Evolutionary conservation across 2,888 invertebrate genomes (phyloP), one percentile per base, ranked within the genome.

Genomic region (Bruchidius siliquastri): DNA sequence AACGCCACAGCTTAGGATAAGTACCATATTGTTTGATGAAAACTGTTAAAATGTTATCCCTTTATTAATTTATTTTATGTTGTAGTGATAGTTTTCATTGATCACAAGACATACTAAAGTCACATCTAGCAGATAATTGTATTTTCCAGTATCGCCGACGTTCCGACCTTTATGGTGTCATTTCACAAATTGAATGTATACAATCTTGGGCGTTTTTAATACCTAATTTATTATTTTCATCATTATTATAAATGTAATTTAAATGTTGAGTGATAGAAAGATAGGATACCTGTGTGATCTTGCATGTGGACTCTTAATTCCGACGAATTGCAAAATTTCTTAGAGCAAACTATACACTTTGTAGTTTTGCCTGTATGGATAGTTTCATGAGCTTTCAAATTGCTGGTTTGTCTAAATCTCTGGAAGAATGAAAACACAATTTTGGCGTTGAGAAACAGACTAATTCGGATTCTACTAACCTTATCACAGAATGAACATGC

Each of bases 261-360:
- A n/a, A n/a, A n/a, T n/a, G n/a, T n/a, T n/a, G n/a, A n/a, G n/a
- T n/a, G n/a, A n/a, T n/a, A n/a, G n/a, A n/a, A n/a, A n/a, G n/a
- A n/a, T n/a, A n/a, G n/a, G 26, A 26, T 79, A 84, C 85, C 85
- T 76, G 85, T 85, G 76, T 86, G 86, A 77, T 81, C 82, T 69
- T 84, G 78, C 83, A 85, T 81, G 73, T 86, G 86, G 10, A 84
- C 74, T 71, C 79, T 79, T 18, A 86, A 76, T 73, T 85, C 83
- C 0, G 84, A 82, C 0, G 82, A 81, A 30, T 85, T 78, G 77
- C 85, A 85, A 74, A 85, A 86, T 68, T 82, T 77, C 75, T 85
- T 83, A 0, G 79, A 78, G 73, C 86, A 86, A 20, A 85, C 79
- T 22, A 77, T 77, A 74, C 86, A 86, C 13, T 80, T 77, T 72